Conservation (phyloP, 2,113 vertebrate species). For the Aspiorhynchus laticeps region DNA sequence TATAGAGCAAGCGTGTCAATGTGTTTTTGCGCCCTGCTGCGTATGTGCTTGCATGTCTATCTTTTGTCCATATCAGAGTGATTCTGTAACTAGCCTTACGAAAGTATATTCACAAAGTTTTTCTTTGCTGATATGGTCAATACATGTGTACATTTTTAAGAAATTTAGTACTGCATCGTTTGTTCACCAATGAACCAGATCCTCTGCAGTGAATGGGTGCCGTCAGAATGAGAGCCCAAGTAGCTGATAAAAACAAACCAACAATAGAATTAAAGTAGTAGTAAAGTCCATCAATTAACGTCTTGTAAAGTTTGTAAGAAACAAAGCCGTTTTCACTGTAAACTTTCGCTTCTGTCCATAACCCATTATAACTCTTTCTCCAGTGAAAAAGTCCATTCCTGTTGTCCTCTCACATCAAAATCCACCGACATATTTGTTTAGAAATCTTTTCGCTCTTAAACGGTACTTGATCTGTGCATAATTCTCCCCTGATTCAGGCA, state of each 20-base stretch:
- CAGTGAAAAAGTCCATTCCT: not conserved
- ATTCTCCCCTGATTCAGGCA: not conserved
- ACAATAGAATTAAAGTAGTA: not conserved
- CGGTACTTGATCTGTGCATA: not conserved
- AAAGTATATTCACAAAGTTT: not conserved
- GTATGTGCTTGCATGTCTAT: not conserved
- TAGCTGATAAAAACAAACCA: not conserved
- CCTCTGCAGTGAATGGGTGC: not conserved
- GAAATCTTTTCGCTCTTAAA: not conserved
- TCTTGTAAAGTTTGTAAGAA: not conserved
- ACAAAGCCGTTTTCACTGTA: not conserved
- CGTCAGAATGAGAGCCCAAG: not conserved
- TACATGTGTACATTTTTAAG: no score
- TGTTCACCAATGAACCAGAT: not conserved
- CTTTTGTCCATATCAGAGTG: not conserved
- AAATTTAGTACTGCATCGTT: not conserved
- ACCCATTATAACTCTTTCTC: not conserved
- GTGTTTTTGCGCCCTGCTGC: slow-evolving; percentile 27
- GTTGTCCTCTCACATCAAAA: not conserved
- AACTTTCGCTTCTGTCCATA: not conserved
- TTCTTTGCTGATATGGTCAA: not conserved
- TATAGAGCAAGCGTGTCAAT: slow-evolving; percentile 28
- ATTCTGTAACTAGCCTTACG: not conserved
- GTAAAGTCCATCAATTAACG: not conserved
- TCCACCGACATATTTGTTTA: not conserved